phyloP scores from a whole-genome alignment of 2,888 invertebrate genomes.

The Carpatolechia fugitivella region DNA sequence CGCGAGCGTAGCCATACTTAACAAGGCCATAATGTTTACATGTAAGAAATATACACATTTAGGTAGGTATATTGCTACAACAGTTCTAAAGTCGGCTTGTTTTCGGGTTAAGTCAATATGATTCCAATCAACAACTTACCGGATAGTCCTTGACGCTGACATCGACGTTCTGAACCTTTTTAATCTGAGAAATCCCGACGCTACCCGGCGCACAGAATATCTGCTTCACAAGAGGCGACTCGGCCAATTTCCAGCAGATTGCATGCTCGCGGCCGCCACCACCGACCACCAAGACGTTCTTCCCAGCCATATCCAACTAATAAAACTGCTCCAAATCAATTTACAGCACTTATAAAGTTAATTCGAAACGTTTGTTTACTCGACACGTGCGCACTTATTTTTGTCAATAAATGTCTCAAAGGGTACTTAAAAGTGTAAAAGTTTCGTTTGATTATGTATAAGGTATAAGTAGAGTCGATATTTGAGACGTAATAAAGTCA shows the following conservation, averaged over 20 bases:
- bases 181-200: constrained; percentile 86
- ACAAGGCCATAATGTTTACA: too few relatives aligned
- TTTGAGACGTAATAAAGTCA: neutral
- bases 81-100: too few relatives aligned
- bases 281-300: constrained; percentile 89
- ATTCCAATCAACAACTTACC: constrained; percentile 68
- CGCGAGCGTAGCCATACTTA: too few relatives aligned
- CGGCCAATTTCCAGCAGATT: constrained; percentile 94
- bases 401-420: neutral
- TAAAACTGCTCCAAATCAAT: constrained; percentile 22
- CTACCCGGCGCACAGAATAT: constrained; percentile 95
- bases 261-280: constrained; percentile 98
- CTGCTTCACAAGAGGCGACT: constrained; percentile 84
- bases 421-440: neutral
- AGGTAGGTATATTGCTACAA: too few relatives aligned
- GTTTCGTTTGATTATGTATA: neutral
- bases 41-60: too few relatives aligned
- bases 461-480: neutral
- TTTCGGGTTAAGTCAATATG: too few relatives aligned
- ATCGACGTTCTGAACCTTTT: constrained; percentile 83
- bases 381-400: constrained; percentile 27
- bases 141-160: constrained; percentile 84
- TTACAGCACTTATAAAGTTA: constrained; percentile 28
- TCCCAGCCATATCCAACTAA: constrained; percentile 53
- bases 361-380: constrained; percentile 25